These are phyloP conservation scores for Drosophila mettleri DNA, from an alignment of 2,888 invertebrate species.

Conservation along the genomic window DNA sequence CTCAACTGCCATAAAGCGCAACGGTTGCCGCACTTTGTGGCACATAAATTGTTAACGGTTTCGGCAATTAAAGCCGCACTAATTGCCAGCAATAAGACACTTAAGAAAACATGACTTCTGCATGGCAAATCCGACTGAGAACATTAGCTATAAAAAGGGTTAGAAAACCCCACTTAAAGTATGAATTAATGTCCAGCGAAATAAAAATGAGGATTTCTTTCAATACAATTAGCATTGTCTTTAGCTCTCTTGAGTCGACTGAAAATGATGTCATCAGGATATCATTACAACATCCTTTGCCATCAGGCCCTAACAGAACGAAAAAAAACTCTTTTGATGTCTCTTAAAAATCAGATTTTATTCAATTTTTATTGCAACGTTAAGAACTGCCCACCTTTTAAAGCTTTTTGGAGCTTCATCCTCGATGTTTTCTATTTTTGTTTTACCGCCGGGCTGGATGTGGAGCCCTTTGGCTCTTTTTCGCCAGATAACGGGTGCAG, in stretches of 20 bases:
- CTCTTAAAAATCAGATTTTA: slow-evolving; percentile 52
- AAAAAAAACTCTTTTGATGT: slow-evolving; percentile 49
- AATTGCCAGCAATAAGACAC: slow-evolving; percentile 76
- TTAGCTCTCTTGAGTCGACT: slow-evolving; percentile 18
- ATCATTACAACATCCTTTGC: slow-evolving; percentile 60
- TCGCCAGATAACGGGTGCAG: slow-evolving; percentile 61
- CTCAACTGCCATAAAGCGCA: slow-evolving; percentile 63
- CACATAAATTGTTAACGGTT: slow-evolving; percentile 51
- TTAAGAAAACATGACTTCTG: slow-evolving; percentile 71
- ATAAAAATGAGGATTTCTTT: slow-evolving; percentile 7
- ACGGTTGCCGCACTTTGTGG: slow-evolving; percentile 60
- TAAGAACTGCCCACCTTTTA: slow-evolving; percentile 51
- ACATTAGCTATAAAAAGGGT: slow-evolving; percentile 40
- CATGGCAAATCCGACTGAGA: slow-evolving; percentile 30
- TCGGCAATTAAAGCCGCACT: slow-evolving; percentile 70
- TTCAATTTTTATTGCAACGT: slow-evolving; percentile 38
- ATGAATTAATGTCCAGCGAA: slow-evolving; percentile 22
- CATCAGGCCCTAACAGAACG: slow-evolving; percentile 47
- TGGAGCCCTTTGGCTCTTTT: slow-evolving; percentile 58
- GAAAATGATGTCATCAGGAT: slow-evolving; percentile 67
- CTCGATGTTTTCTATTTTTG: slow-evolving; percentile 47
- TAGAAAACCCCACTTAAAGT: slow-evolving; percentile 23
- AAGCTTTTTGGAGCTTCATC: slow-evolving; percentile 51
- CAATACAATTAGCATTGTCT: slow-evolving; percentile 40
- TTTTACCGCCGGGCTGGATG: slow-evolving; percentile 24